These are phyloP conservation scores for Diloba caeruleocephala DNA, from an alignment of 2,888 invertebrate genomes.

Conservation along the genomic window DNA sequence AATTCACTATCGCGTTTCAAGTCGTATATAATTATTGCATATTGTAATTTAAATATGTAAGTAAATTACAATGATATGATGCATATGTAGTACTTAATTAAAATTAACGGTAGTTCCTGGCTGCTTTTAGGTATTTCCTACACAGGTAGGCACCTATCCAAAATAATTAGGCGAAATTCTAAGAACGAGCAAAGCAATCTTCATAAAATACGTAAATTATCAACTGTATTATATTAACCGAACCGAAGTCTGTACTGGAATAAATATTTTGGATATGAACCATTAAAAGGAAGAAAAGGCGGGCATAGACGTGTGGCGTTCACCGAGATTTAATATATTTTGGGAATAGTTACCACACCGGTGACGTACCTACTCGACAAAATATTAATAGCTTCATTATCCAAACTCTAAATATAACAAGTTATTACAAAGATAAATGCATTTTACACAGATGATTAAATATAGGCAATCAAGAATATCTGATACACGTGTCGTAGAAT, in stretches of 20 bases:
- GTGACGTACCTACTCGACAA: slow-evolving; percentile 70
- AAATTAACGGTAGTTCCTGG: slow-evolving; percentile 15
- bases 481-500: neutral
- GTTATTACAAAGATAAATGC: slow-evolving; percentile 52
- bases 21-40: slow-evolving; percentile 15
- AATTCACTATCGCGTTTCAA: no score
- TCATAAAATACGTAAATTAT: no score
- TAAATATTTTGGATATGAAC: slow-evolving; percentile 20
- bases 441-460: slow-evolving; percentile 29
- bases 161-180: no score
- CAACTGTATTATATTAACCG: no score
- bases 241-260: neutral
- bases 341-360: slow-evolving; percentile 72
- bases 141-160: no score
- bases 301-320: slow-evolving; percentile 22
- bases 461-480: slow-evolving; percentile 7
- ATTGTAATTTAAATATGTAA: no score
- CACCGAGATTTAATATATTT: slow-evolving; percentile 65
- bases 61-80: no score
- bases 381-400: slow-evolving; percentile 78
- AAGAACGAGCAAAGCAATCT: no score
- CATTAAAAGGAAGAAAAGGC: slow-evolving; percentile 31
- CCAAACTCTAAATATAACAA: slow-evolving; percentile 60
- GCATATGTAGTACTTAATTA: slow-evolving; percentile 3
- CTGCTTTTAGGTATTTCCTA: no score